Evolutionary conservation across 2,888 invertebrate genomes (phyloP).

Genomic region (Branchipolynoe longqiensis): DNA sequence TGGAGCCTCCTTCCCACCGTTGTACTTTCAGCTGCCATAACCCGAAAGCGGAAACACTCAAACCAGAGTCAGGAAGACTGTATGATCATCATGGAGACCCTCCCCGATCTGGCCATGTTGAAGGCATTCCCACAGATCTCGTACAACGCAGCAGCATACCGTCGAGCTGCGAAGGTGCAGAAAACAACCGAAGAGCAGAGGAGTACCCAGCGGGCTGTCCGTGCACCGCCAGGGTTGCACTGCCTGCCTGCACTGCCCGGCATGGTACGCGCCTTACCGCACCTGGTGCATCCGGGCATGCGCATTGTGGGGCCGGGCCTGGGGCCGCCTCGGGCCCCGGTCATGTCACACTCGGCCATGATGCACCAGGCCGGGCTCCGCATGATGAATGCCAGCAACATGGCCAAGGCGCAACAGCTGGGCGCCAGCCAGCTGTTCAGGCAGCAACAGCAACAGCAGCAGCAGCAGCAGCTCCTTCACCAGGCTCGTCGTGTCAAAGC

Average conservation of each 20-base stretch:
- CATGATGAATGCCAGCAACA: neutral
- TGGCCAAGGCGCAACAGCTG: neutral
- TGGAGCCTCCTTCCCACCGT: neutral
- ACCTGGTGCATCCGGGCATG: neutral
- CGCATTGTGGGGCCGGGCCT: neutral
- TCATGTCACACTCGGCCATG: neutral
- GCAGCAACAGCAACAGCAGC: constrained; percentile 5
- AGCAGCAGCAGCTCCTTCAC: neutral
- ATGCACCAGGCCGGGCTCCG: neutral
- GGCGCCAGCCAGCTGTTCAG: neutral
- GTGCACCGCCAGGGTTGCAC: neutral
- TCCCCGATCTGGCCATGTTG: neutral
- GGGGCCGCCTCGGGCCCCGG: neutral
- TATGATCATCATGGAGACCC: neutral
- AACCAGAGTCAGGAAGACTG: no score
- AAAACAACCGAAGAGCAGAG: neutral
- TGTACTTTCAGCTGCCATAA: neutral
- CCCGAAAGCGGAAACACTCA: constrained; percentile 20
- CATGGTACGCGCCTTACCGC: neutral
- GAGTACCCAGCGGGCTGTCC: constrained; percentile 4
- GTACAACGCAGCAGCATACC: neutral
- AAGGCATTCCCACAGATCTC: neutral
- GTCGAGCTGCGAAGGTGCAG: neutral
- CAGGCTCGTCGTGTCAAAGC: neutral
- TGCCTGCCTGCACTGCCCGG: constrained; percentile 22